Evolutionary conservation across 2,113 vertebrate genomes (phyloP).

Genomic region (Xiphophorus maculatus): DNA sequence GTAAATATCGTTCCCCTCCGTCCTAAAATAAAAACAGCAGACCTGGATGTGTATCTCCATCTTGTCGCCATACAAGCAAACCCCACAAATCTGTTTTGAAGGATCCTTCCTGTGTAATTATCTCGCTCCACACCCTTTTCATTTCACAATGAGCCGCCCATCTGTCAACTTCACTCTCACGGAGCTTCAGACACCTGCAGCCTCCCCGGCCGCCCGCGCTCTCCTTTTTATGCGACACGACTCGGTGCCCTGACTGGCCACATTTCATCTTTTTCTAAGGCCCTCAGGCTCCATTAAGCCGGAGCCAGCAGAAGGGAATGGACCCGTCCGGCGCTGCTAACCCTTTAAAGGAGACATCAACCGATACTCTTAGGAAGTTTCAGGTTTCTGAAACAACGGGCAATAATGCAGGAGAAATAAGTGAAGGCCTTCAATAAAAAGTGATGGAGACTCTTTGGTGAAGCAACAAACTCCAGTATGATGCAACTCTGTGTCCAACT

Average conservation of each 20-base stretch:
- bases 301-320: constrained; percentile 54
- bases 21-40: too few relatives aligned
- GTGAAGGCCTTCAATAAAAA: not conserved
- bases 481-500: not conserved
- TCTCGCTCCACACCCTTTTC: constrained; percentile 29
- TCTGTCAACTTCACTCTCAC: constrained; percentile 25
- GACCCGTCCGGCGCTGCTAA: constrained; percentile 20
- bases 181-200: constrained; percentile 46
- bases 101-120: constrained; percentile 31
- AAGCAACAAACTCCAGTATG: not conserved
- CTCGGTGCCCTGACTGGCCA: constrained; percentile 60
- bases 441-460: too few relatives aligned
- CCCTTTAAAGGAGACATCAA: constrained; percentile 43
- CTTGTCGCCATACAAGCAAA: not conserved
- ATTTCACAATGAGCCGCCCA: constrained; percentile 36
- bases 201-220: constrained; percentile 45
- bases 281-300: constrained; percentile 66
- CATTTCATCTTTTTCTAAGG: constrained; percentile 70
- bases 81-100: not conserved
- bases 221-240: constrained; percentile 72
- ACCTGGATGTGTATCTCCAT: not conserved
- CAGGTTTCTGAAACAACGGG: constrained; percentile 12
- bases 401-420: constrained; percentile 10
- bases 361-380: constrained; percentile 38
- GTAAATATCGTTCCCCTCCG: too few relatives aligned